These are phyloP conservation scores for Enteromius anoplus DNA, from an alignment of 2,797 vertebrate genomes.

Conservation along the genomic window DNA sequence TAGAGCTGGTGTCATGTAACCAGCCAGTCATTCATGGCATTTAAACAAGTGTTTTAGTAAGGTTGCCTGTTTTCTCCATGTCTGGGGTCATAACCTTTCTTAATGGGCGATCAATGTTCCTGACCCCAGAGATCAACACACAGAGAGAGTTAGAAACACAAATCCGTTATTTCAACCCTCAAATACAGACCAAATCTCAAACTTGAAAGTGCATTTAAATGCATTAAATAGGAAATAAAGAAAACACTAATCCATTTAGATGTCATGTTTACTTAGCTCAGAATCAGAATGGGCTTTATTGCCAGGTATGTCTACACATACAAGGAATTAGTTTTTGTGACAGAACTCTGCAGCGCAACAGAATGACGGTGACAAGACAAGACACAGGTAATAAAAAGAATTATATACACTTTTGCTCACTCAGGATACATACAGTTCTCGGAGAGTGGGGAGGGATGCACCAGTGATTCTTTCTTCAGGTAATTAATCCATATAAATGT, in stretches of 20 bases:
- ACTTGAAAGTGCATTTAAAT: neutral
- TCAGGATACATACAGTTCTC: no score
- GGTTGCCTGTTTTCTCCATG: slow-evolving; percentile 12
- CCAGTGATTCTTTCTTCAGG: no score
- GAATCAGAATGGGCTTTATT: no score
- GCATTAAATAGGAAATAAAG: neutral
- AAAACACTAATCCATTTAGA: neutral
- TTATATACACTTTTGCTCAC: no score
- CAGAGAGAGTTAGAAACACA: neutral
- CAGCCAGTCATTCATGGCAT: neutral
- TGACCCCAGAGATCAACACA: slow-evolving; percentile 1
- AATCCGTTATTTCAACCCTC: neutral
- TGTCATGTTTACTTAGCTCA: neutral
- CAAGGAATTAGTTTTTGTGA: no score
- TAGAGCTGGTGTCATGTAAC: neutral
- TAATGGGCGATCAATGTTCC: slow-evolving; percentile 35
- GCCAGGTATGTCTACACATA: no score
- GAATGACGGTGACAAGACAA: no score
- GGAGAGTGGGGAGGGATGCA: no score
- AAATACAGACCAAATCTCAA: neutral
- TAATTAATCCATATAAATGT: no score
- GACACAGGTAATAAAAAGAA: no score
- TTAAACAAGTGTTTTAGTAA: slow-evolving; percentile 40
- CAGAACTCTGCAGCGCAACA: no score
- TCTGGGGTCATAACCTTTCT: slow-evolving; percentile 27